Evolutionary conservation across 2,797 vertebrate species (phyloP).

Genomic region (Eupleurogrammus muticus): DNA sequence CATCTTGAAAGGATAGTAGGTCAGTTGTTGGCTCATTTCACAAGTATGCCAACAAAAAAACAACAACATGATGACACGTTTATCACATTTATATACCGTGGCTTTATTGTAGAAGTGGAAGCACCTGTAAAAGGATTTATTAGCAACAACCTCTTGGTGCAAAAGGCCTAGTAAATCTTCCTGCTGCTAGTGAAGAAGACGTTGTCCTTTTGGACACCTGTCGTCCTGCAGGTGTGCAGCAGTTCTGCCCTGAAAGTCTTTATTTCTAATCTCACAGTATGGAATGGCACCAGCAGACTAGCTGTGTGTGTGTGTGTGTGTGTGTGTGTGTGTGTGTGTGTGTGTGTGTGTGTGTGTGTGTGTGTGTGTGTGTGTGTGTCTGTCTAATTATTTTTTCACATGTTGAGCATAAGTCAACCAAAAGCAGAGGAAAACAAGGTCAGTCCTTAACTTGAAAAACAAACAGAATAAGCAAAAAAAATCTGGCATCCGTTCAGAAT

Average conservation of each 20-base stretch:
- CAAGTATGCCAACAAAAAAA: constrained; percentile 17
- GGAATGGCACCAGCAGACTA: too few species aligned
- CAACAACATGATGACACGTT: not conserved
- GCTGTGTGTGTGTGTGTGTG: too few species aligned
- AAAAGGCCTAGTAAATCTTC: too few species aligned
- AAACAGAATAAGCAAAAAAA: not conserved
- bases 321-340: too few species aligned
- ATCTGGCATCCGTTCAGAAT: constrained; percentile 41
- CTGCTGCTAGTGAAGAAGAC: too few species aligned
- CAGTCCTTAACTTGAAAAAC: constrained; percentile 41
- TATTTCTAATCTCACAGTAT: constrained; percentile 3
- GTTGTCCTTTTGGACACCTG: too few species aligned
- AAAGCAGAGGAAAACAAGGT: constrained; percentile 54
- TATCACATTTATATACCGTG: constrained; percentile 5
- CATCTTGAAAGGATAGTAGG: constrained; percentile 14
- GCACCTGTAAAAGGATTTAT: too few species aligned
- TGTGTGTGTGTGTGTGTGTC: too few species aligned
- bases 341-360: too few species aligned
- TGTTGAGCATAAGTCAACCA: constrained; percentile 35
- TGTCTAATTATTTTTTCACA: constrained; percentile 52
- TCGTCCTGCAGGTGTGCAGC: too few species aligned
- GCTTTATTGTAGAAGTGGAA: not conserved
- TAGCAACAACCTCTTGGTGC: too few species aligned
- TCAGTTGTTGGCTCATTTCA: constrained; percentile 38
- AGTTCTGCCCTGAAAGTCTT: too few species aligned